phyloP scores from a whole-genome alignment of 2,888 invertebrate species.

The Ceramica pisi region DNA sequence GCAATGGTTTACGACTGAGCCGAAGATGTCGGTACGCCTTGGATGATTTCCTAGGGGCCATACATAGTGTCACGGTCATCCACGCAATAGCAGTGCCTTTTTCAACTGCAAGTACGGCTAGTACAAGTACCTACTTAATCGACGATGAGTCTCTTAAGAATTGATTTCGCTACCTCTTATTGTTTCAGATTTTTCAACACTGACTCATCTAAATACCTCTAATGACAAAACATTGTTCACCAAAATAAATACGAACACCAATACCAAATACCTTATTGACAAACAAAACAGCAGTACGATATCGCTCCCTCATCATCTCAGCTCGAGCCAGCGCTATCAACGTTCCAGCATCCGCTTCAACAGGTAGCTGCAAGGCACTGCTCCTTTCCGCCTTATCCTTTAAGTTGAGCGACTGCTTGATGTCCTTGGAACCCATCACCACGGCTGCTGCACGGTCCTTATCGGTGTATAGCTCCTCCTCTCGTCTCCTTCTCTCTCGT shows the following conservation, averaged over 20 bases:
- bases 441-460: conserved; percentile 98
- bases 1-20: not conserved
- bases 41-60: not conserved
- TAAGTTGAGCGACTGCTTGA: conserved; percentile 95
- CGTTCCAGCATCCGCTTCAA: conserved; percentile 94
- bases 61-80: no score
- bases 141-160: no score
- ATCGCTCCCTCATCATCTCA: conserved; percentile 94
- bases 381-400: conserved; percentile 95
- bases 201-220: not conserved
- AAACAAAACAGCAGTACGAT: conserved; percentile 93
- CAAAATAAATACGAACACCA: not conserved
- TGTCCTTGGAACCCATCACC: conserved; percentile 96
- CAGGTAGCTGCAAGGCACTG: conserved; percentile 93
- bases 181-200: no score
- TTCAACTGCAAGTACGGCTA: no score
- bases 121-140: no score
- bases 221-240: no score
- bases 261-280: conserved; percentile 93
- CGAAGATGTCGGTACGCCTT: not conserved
- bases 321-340: conserved; percentile 94
- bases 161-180: no score
- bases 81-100: no score
- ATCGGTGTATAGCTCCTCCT: conserved; percentile 96
- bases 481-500: conserved; percentile 82